Evolutionary conservation across 2,113 vertebrate species (phyloP).

Genomic region (Oreochromis spilurus): DNA sequence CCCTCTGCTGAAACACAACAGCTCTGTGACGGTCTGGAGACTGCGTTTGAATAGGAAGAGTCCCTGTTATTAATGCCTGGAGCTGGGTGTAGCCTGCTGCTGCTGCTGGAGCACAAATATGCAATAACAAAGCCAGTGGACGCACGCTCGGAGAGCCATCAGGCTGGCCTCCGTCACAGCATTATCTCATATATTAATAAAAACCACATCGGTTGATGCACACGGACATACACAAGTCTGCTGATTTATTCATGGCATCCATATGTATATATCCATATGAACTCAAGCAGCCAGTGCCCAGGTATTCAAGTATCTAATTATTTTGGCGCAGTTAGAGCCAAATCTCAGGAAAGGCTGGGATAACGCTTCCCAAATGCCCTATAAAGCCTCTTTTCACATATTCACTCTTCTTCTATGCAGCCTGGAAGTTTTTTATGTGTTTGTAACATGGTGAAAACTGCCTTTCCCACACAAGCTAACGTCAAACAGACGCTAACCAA

Average conservation of each 20-base stretch:
- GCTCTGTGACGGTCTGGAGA: not conserved
- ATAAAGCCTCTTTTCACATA: constrained; percentile 3
- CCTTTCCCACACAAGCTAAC: constrained; percentile 69
- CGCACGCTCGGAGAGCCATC: constrained; percentile 34
- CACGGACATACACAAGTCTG: not conserved
- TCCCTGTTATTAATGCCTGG: constrained; percentile 49
- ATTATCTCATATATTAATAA: constrained; percentile 6
- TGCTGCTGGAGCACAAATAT: constrained; percentile 58
- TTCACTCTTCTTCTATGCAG: constrained; percentile 8
- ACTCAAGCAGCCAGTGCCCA: not conserved
- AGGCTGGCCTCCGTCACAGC: constrained; percentile 26
- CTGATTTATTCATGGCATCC: constrained; percentile 9
- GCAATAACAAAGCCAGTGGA: constrained; percentile 58
- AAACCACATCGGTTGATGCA: constrained; percentile 1
- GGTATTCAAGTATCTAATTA: not conserved
- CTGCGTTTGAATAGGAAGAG: constrained; percentile 18
- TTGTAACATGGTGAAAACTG: constrained; percentile 51
- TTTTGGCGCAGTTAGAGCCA: not conserved
- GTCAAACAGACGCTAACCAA: constrained; percentile 63
- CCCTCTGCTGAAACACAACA: not conserved
- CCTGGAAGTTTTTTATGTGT: constrained; percentile 44
- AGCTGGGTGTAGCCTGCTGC: constrained; percentile 56
- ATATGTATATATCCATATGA: not conserved
- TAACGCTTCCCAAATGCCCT: constrained; percentile 51
- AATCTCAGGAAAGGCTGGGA: constrained; percentile 3